Evolutionary conservation across 2,888 invertebrate genomes (phyloP), one percentile per base, ranked within the genome.

Genomic region (Bembecia ichneumoniformis): DNA sequence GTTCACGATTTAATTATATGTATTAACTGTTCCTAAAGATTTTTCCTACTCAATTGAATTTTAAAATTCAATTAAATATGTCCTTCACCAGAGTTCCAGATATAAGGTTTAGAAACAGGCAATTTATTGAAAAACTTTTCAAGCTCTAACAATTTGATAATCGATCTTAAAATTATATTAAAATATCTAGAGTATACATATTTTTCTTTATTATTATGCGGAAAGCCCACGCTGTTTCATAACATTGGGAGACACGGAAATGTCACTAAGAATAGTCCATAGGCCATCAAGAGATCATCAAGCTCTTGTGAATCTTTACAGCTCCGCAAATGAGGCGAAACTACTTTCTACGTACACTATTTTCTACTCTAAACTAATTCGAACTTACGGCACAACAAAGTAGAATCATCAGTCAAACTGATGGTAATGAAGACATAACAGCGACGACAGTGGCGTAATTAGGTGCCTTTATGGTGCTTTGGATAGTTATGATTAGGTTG

Each of bases 381-480:
- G 40, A 40, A 28, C 28, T 13, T 14, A n/a, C 40, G 11, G 40
- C 14, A 13, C 63, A 62, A 67, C 65, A 66, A 62, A 64, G 66
- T 52, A 47, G 49, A 59, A 59, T 69, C 74, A 77, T 77, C 71
- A 74, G 63, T 77, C 77, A 77, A 63, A n/a, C 54, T 44, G 51
- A 44, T 59, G 57, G 61, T 63, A 69, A 78, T 77, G 71, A 76
- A 77, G 74, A 71, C 65, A 61, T 71, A 64, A 57, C 58, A 54
- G 60, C 59, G 72, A 67, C 67, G 77, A 76, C 76, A 75, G 71
- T 65, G 52, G 56, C 58, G 68, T 78, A 77, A 78, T 79, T 78
- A 77, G 69, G 58, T 63, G 66, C 66, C 65, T 75, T 69, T 76
- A 74, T 74, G 64, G 63, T 35, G 63, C 64, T 58, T 58, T 58